These are phyloP conservation scores for Pristionchus entomophagus DNA, from an alignment of 2,888 invertebrate genomes.

Conservation along the genomic window DNA sequence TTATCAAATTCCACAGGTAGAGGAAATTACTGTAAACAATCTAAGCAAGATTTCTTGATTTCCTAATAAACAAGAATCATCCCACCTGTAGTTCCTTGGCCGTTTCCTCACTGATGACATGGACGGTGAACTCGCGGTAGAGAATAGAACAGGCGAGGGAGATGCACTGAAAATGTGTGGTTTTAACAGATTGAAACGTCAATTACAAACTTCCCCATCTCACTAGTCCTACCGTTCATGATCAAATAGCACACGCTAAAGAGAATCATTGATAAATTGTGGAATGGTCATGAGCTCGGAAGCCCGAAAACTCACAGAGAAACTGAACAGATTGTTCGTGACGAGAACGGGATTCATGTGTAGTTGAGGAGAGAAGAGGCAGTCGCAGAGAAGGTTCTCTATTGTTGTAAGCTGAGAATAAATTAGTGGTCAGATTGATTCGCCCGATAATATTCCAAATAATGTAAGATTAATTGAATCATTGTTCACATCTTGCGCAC, in stretches of 20 bases:
- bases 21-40: not conserved
- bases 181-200: not conserved
- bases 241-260: not conserved
- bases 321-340: constrained; percentile 71
- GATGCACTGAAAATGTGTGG: constrained; percentile 54
- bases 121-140: constrained; percentile 62
- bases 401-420: constrained; percentile 66
- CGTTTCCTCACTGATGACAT: constrained; percentile 63
- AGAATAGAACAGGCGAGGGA: constrained; percentile 57
- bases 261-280: not conserved
- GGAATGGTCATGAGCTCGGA: not conserved
- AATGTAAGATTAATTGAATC: too few relatives aligned
- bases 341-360: constrained; percentile 66
- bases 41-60: too few relatives aligned
- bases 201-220: not conserved
- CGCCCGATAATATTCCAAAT: constrained; percentile 48
- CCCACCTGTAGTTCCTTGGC: constrained; percentile 60
- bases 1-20: not conserved
- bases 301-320: constrained; percentile 45
- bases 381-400: constrained; percentile 49
- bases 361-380: constrained; percentile 22
- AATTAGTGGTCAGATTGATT: too few relatives aligned
- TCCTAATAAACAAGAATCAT: too few relatives aligned
- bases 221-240: not conserved
- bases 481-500: not conserved